Evolutionary conservation across 2,797 vertebrate species (phyloP).

Genomic region (Labeo calbasu): DNA sequence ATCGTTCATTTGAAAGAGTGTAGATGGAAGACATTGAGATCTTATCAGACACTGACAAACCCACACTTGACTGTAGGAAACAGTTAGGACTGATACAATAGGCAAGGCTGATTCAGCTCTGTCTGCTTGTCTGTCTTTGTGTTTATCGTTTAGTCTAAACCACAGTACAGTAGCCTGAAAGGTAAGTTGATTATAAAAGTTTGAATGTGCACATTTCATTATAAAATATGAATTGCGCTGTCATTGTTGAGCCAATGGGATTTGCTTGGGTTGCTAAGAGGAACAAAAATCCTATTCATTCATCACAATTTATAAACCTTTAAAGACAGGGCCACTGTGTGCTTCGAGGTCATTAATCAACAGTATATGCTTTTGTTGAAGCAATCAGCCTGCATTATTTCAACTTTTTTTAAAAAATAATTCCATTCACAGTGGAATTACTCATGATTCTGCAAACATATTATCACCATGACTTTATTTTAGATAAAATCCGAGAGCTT

Average conservation of each 20-base stretch:
- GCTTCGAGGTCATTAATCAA: not conserved
- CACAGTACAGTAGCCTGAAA: not conserved
- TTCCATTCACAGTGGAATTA: not conserved
- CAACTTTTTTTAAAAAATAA: not conserved
- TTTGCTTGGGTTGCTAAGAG: not conserved
- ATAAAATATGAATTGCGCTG: not conserved
- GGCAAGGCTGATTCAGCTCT: slow-evolving; percentile 37
- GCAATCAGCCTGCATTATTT: too few relatives aligned
- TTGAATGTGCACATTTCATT: not conserved
- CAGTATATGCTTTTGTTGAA: not conserved
- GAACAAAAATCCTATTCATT: not conserved
- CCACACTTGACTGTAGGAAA: slow-evolving; percentile 35
- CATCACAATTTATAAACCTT: not conserved
- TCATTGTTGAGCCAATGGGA: not conserved
- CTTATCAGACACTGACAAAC: slow-evolving; percentile 49
- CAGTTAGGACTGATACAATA: slow-evolving; percentile 39
- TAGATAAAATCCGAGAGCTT: too few relatives aligned
- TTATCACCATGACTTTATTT: not conserved
- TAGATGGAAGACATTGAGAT: slow-evolving; percentile 48
- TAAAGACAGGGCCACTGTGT: not conserved
- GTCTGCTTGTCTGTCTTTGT: not conserved
- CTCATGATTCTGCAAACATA: not conserved
- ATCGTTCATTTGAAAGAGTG: slow-evolving; percentile 57
- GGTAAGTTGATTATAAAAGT: slow-evolving; percentile 4
- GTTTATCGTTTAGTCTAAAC: not conserved